These are phyloP conservation scores for Drosophila demipolita DNA, from an alignment of 2,888 invertebrate species.

Conservation along the genomic window DNA sequence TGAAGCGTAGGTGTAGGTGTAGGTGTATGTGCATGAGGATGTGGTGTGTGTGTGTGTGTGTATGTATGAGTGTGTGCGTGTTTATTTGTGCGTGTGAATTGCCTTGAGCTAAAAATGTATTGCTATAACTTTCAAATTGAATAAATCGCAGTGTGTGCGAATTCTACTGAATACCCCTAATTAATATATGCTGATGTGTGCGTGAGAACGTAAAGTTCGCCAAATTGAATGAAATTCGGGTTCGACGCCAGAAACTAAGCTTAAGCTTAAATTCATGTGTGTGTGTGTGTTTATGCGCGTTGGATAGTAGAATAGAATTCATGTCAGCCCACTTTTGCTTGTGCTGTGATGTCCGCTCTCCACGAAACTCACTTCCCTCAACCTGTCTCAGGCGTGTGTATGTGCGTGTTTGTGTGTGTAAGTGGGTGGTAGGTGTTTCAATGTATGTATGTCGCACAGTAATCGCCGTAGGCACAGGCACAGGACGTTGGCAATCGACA, in stretches of 20 bases:
- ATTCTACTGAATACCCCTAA: slow-evolving; percentile 22
- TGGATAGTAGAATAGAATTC: slow-evolving; percentile 24
- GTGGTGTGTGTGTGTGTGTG: slow-evolving; percentile 23
- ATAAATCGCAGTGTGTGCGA: not conserved
- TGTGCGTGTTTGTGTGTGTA: slow-evolving; percentile 42
- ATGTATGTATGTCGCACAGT: slow-evolving; percentile 54
- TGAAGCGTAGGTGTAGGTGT: slow-evolving; percentile 41
- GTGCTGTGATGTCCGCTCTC: slow-evolving; percentile 9
- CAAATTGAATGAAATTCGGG: slow-evolving; percentile 18
- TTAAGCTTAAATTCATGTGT: slow-evolving; percentile 31
- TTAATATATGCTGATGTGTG: slow-evolving; percentile 24
- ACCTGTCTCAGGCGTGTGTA: slow-evolving; percentile 23
- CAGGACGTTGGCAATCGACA: slow-evolving; percentile 78
- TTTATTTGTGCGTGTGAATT: slow-evolving; percentile 7
- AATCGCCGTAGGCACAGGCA: slow-evolving; percentile 65
- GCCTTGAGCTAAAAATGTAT: slow-evolving; percentile 16
- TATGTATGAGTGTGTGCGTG: not conserved
- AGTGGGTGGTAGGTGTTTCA: slow-evolving; percentile 31
- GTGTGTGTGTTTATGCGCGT: slow-evolving; percentile 17
- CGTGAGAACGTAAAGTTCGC: slow-evolving; percentile 54
- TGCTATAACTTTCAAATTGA: not conserved
- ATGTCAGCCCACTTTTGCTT: slow-evolving; percentile 23
- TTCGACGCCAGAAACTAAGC: slow-evolving; percentile 39
- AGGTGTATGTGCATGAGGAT: slow-evolving; percentile 26
- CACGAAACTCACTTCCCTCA: slow-evolving; percentile 14